Conservation (phyloP, 2,113 vertebrate species). For the Lepus americanus region DNA sequence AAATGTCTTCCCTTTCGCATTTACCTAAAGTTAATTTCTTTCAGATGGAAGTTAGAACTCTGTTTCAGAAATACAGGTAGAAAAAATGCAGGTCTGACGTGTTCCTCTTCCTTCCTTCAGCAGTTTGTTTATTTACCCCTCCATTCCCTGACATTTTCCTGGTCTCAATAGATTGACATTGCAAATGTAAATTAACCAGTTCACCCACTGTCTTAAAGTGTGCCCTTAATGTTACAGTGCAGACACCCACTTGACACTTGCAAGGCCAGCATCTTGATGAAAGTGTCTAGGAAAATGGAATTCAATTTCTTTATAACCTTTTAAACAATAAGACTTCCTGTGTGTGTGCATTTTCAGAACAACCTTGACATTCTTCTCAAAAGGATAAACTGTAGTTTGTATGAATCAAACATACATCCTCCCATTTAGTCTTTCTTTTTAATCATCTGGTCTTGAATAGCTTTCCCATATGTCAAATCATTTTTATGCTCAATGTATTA, state of each 20-base stretch:
- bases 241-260: not conserved
- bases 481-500: constrained; percentile 79
- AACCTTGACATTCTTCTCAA: constrained; percentile 26
- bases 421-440: constrained; percentile 66
- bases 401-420: constrained; percentile 15
- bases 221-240: not conserved
- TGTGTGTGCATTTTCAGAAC: constrained; percentile 52
- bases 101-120: not conserved
- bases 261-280: not conserved
- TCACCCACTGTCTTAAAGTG: not conserved
- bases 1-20: not conserved
- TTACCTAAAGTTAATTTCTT: not conserved
- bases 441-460: constrained; percentile 69
- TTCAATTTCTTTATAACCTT: constrained; percentile 37
- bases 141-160: not conserved
- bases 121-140: not conserved
- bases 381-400: constrained; percentile 35
- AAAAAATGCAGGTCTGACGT: not conserved
- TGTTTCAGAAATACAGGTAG: not conserved
- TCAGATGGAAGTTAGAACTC: not conserved
- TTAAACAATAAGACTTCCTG: constrained; percentile 3
- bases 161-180: not conserved
- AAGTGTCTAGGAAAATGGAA: constrained; percentile 7
- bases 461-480: constrained; percentile 69
- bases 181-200: not conserved